phyloP scores from a whole-genome alignment of 2,888 invertebrate genomes.

The Cerastis leucographa region DNA sequence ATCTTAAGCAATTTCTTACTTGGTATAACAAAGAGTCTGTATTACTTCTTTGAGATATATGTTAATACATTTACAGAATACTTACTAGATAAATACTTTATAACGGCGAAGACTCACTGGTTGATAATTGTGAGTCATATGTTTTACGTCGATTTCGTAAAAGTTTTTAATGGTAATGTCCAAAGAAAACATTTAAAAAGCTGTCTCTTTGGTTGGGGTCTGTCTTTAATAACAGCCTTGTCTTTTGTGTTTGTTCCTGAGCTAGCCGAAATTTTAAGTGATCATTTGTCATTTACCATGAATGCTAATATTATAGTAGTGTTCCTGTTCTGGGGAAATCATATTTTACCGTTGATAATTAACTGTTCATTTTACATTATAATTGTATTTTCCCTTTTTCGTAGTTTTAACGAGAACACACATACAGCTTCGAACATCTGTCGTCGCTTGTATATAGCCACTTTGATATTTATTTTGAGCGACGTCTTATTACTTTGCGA shows the following conservation, averaged over 20 bases:
- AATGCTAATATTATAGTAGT: too few relatives aligned
- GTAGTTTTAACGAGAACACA: neutral
- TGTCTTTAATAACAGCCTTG: neutral
- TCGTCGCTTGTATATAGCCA: neutral
- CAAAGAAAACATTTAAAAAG: conserved; percentile 11
- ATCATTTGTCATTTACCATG: neutral
- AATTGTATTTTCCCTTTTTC: conserved; percentile 7
- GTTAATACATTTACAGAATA: accelerated
- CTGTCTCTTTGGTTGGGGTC: conserved; percentile 12
- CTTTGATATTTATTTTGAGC: conserved; percentile 23
- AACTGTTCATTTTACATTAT: neutral
- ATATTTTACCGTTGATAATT: neutral
- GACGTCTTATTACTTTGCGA: neutral
- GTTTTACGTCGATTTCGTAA: conserved; percentile 11
- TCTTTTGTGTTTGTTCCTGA: too few relatives aligned
- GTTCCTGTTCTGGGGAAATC: neutral
- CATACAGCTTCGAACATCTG: neutral
- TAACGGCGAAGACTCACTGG: conserved; percentile 1
- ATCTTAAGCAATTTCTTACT: neutral
- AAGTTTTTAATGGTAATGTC: neutral
- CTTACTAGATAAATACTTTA: neutral
- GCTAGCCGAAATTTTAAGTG: too few relatives aligned
- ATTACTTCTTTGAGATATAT: neutral
- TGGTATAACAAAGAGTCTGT: neutral
- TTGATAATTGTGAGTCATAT: conserved; percentile 6